Evolutionary conservation across 1,140 invertebrate genomes (phyloP), one percentile per base, ranked within the genome.

Genomic region (Drosophila parabipectinata): DNA sequence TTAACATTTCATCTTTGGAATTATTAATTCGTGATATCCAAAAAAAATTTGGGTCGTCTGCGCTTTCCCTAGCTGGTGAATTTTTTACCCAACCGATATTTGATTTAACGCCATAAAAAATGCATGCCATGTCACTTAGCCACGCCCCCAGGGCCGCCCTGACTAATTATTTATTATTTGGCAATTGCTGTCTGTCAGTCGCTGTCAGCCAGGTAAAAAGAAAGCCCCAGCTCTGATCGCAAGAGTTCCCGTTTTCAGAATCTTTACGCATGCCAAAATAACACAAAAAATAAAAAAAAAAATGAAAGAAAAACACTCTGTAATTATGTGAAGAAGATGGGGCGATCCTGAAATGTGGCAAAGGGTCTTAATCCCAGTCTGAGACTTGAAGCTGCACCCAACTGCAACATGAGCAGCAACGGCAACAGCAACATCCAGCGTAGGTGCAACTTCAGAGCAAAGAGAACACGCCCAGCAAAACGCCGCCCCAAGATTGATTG

Each of bases 121-220:
- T 88, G 82, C 82, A 80, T 34, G 77, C 53, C 81, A 85, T 67
- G 73, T 80, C 77, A 81, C 57, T 59, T 77, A 61, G 74, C 57
- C 84, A 83, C 83, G 83, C 83, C 83, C 61, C 50, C 32, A 52
- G 39, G n/a, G 51, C 55, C 72, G 52, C 74, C 56, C 82, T 44
- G 62, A 78, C 83, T 88, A 88, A 88, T 88, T 88, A 88, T 88
- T 88, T 88, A 88, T 88, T 88, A 88, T 88, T 88, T 88, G 83
- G 83, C 84, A 88, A 88, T 88, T 88, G 83, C 82, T 88, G 83
- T 88, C 83, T 88, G 83, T 88, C 83, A 88, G 83, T 62, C 83
- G 83, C 83, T 87, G 83, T 87, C 83, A 87, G 72, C 37, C 55
- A 39, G 57, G n/a, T 51, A 83, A 47, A 76, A 76, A 76, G 63